A percentile compares a stretch with the other conserved stretches of the same genome.
Conservation (phyloP, 2,888 invertebrate species). For the Acrobasis suavella region DNA sequence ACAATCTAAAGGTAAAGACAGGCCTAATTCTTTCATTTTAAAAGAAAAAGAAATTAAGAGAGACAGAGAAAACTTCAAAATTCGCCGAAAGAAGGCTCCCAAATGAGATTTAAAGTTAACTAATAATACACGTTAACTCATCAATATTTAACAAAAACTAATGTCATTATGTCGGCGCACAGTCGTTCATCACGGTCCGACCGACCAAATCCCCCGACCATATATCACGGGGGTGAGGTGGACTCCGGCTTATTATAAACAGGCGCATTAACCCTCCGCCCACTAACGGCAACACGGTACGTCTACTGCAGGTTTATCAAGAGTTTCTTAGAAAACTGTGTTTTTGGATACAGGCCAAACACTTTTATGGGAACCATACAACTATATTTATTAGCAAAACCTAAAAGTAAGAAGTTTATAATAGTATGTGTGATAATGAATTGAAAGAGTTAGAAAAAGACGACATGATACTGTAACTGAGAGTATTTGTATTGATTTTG, state of each 20-base stretch:
- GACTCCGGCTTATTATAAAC: slow-evolving; percentile 60
- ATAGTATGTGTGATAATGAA: too few species aligned
- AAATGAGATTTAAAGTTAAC: background rate
- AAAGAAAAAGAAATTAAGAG: too few species aligned
- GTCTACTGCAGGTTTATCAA: slow-evolving; percentile 58
- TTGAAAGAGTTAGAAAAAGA: too few species aligned
- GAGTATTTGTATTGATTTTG: too few species aligned
- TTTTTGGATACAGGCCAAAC: slow-evolving; percentile 63
- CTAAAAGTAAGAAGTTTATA: too few species aligned
- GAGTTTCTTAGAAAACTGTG: slow-evolving; percentile 56
- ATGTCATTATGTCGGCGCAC: slow-evolving; percentile 41
- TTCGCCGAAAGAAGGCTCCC: too few species aligned
- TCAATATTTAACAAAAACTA: slow-evolving; percentile 50
- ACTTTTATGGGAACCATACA: background rate
- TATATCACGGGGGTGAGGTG: slow-evolving; percentile 36
- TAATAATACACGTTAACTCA: slow-evolving; percentile 40
- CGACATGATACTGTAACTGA: too few species aligned
- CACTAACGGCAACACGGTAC: slow-evolving; percentile 50
- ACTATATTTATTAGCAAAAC: too few species aligned
- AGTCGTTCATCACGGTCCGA: slow-evolving; percentile 53
- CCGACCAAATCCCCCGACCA: slow-evolving; percentile 46
- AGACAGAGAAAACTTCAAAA: too few species aligned
- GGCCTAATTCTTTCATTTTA: too few species aligned
- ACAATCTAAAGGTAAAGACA: too few species aligned
- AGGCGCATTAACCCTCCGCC: slow-evolving; percentile 56